Base-by-base conservation (phyloP, 2,797 vertebrate species). In the Acestrorhynchus altus region DNA sequence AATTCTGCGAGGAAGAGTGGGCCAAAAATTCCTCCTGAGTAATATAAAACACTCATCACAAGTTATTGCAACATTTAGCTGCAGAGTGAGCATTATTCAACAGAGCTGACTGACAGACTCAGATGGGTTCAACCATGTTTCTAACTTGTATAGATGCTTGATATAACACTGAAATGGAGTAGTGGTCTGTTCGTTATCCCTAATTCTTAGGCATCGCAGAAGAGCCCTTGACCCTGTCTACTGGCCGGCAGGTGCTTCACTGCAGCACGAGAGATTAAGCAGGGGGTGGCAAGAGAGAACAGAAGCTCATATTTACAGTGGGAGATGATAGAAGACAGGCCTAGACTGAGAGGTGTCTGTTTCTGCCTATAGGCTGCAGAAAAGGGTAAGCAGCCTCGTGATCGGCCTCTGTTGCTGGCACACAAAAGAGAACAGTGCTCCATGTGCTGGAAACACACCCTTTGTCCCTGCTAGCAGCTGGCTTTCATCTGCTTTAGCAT, bases 391-490 rank as follows among this genome's bases (percentile, higher is more conserved):
- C 84, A 83, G 85, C 84, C 78, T 76, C 81, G 87, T 90, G 89
- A 92, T 87, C 89, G 84, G 84, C 86, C 88, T 86, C 52, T 78
- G 67, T 76, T 63, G 51, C 44, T 18, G 67, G 77, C 84, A 87
- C 81, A 90, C 89, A 90, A 89, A 89, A 82, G 81, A 88, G 47
- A 78, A 70, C 59, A 35, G 57, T 24, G 61, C 65, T 73, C 85
- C 51, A 85, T 83, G 83, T 78, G 78, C 77, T 86, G 84, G 84
- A 91, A 84, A 90, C 86, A 82, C 81, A 81, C 83, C 86, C 82
- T 87, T 87, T 91, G 88, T 90, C 82, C 83, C 60, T 65, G 78
- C 81, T 74, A 88, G 87, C 90, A 92, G 91, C 91, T 92, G 91
- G 86, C 85, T 92, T 89, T 90, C 85, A 92, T 92, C 87, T 35